Evolutionary conservation across 2,797 vertebrate genomes (phyloP).

Genomic region (Champsocephalus gunnari): DNA sequence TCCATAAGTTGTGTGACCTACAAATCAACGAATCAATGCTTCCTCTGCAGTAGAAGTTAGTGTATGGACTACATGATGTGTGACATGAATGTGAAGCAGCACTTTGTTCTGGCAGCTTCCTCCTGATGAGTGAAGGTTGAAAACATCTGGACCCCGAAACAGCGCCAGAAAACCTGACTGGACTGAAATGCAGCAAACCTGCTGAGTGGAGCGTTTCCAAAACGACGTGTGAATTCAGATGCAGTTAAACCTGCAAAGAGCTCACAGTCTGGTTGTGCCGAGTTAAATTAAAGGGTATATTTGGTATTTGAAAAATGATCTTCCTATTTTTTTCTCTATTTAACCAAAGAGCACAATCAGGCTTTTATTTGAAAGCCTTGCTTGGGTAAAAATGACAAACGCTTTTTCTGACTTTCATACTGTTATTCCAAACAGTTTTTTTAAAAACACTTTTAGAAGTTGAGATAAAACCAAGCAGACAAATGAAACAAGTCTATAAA

Average conservation of each 20-base stretch:
- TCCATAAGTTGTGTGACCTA: not conserved
- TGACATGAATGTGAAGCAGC: slow-evolving; percentile 28
- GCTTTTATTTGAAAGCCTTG: not conserved
- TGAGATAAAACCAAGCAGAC: too few species aligned
- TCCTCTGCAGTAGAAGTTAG: not conserved
- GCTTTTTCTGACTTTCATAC: not conserved
- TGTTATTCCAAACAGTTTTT: not conserved
- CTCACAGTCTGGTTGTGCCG: not conserved
- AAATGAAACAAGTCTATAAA: too few species aligned
- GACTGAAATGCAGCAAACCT: slow-evolving; percentile 12
- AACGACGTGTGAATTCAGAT: slow-evolving; percentile 16
- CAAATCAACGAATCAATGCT: slow-evolving; percentile 2
- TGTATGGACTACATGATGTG: not conserved
- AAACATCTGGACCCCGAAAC: slow-evolving; percentile 18
- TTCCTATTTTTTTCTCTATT: not conserved
- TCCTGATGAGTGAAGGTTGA: slow-evolving; percentile 36
- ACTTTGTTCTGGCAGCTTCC: slow-evolving; percentile 5
- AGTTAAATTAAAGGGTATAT: not conserved
- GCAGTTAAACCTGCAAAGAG: slow-evolving; percentile 1
- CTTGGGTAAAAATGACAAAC: not conserved
- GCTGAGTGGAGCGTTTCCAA: slow-evolving; percentile 25
- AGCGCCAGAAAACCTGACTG: slow-evolving; percentile 1
- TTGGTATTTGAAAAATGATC: not conserved
- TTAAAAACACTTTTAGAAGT: too few species aligned
- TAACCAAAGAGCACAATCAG: not conserved